A percentile compares a stretch with the other conserved stretches of the same genome.
Evolutionary conservation across 1,140 invertebrate species (phyloP).

Genomic region (Arctopsyche grandis): DNA sequence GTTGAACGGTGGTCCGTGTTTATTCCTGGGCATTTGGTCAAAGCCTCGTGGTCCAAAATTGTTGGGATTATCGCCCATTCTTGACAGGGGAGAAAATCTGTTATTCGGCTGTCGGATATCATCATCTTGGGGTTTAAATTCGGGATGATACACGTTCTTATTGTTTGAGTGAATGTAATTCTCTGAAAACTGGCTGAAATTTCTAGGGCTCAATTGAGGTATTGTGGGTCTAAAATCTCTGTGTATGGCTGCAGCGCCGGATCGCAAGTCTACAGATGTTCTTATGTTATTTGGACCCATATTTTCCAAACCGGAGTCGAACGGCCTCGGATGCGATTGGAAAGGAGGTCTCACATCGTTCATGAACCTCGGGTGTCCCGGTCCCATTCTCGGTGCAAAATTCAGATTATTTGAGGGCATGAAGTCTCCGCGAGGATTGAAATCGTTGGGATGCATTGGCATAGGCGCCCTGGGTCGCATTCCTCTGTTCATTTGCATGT

Average conservation of each 20-base stretch:
- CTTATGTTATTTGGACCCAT: neutral
- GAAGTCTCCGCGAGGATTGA: neutral
- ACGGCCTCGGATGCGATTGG: neutral
- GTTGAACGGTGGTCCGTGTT: neutral
- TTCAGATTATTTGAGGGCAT: neutral
- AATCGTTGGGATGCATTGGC: neutral
- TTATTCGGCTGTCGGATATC: neutral
- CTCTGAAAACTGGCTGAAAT: neutral
- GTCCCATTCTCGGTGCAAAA: neutral
- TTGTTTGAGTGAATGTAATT: neutral
- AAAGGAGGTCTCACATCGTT: neutral
- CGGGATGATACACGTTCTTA: neutral
- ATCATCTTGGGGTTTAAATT: neutral
- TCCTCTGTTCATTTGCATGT: neutral
- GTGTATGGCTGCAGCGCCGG: neutral
- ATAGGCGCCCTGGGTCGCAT: neutral
- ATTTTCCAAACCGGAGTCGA: neutral
- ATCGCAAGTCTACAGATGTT: conserved; percentile 8
- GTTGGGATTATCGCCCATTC: neutral
- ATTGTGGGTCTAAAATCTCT: neutral
- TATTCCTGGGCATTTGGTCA: neutral
- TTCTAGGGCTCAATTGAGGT: neutral
- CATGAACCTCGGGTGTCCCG: neutral
- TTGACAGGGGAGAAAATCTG: neutral
- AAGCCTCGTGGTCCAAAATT: neutral